Percentiles rank a stretch among this genome's conserved stretches.
phyloP scores from a whole-genome alignment of 2,888 invertebrate species.

The Pollenia griseotomentosa region DNA sequence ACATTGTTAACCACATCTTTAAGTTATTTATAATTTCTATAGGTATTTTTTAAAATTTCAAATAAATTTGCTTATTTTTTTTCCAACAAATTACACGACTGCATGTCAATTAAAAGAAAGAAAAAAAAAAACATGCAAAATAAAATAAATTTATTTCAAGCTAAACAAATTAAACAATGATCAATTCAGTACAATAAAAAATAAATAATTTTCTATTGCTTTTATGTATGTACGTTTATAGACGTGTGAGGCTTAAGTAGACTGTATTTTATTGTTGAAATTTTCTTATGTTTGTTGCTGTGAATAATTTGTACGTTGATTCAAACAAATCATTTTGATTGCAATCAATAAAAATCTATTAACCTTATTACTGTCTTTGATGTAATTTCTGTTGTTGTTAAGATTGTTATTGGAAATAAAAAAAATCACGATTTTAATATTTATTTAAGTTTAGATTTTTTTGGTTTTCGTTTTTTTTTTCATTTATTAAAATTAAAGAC shows the following conservation, averaged over 20 bases:
- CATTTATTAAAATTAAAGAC: too few species aligned
- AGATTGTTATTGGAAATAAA: neutral
- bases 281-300: neutral
- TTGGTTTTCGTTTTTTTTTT: too few species aligned
- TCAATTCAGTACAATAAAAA: conserved; percentile 2
- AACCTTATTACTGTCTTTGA: conserved; percentile 69
- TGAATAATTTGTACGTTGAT: conserved; percentile 6
- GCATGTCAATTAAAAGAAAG: neutral
- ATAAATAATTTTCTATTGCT: conserved; percentile 10
- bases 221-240: neutral
- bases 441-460: too few species aligned
- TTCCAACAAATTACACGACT: conserved; percentile 8
- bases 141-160: neutral
- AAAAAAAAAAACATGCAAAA: neutral
- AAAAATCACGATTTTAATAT: too few species aligned
- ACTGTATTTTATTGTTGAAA: conserved; percentile 1
- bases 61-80: conserved; percentile 17
- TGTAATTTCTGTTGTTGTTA: neutral
- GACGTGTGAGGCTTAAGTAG: neutral
- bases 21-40: neutral
- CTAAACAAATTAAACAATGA: conserved; percentile 15
- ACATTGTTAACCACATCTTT: neutral
- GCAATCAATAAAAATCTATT: conserved; percentile 71
- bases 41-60: neutral
- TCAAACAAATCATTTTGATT: conserved; percentile 51